Evolutionary conservation across 2,797 vertebrate genomes (phyloP), one percentile per base, ranked within the genome.

Genomic region (Chelidonichthys spinosus): DNA sequence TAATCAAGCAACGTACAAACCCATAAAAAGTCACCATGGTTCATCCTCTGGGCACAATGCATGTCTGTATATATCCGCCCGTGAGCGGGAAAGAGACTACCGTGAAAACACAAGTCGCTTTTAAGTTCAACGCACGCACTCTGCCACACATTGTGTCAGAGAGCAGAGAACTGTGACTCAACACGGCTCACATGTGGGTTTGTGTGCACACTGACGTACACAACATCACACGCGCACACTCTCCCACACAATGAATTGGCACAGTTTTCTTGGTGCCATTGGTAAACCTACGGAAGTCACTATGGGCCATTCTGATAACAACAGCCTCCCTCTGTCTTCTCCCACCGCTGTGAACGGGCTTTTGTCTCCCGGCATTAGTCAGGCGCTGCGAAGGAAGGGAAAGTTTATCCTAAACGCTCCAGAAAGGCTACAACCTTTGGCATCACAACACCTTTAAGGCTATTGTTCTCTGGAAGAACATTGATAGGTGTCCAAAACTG

Each of bases 401-500:
- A 76, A 54, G 87, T 91, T 92, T 88, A 88, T 85, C 53, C 72
- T 69, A 70, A 74, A 76, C 55, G 52, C 47, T 68, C 69, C 68
- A 85, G 25, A 25, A 77, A 79, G 84, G 79, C 81, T 72, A 59
- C 75, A 78, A 84, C 74, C 87, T 83, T 60, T 80, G 69, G 59
- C 78, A 83, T 86, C 65, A 52, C 64, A 74, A 82, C 79, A 81
- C 46, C 58, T 76, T 82, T 63, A 59, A 11, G 35, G 49, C 84
- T 40, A 87, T 90, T 92, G 90, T 91, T 92, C 86, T 63, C 63
- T 63, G 76, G 73, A 52, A 61, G 36, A 68, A 74, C 47, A 84
- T 67, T 35, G 64, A 84, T 78, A 77, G 58, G 50, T 90, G 81
- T 86, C 72, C 74, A 69, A 73, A 82, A 72, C 67, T 3, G 25